Percentiles rank a stretch among this genome's conserved stretches.
Evolutionary conservation across 2,888 invertebrate species (phyloP).

Genomic region (Plebejus melissa): DNA sequence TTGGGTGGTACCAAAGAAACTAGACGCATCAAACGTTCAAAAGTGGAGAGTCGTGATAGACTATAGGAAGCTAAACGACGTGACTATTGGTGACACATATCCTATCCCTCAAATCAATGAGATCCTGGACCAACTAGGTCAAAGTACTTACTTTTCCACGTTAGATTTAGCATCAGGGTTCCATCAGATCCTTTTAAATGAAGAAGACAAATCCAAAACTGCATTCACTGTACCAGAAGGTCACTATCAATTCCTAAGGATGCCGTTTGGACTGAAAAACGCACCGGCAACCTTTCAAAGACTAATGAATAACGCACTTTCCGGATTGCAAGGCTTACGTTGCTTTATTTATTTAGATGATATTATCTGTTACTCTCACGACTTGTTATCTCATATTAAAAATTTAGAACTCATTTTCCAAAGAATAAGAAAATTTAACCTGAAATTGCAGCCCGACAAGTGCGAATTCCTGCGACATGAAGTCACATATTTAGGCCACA

Average conservation of each 20-base stretch:
- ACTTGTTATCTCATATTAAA: background rate
- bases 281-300: slow-evolving; percentile 30
- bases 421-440: slow-evolving; percentile 10
- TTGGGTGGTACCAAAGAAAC: slow-evolving; percentile 22
- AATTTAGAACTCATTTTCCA: background rate
- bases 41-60: slow-evolving; percentile 9
- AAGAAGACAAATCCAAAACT: slow-evolving; percentile 24
- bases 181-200: background rate
- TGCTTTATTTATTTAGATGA: slow-evolving; percentile 1
- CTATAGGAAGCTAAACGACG: background rate
- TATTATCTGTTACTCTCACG: background rate
- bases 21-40: background rate
- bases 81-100: background rate
- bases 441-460: background rate
- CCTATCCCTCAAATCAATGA: background rate
- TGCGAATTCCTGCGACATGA: background rate
- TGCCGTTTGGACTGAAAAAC: slow-evolving; percentile 32
- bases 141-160: background rate
- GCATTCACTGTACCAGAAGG: slow-evolving; percentile 28
- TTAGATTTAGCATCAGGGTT: background rate
- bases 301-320: slow-evolving; percentile 2
- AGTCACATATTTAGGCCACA: background rate
- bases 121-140: background rate
- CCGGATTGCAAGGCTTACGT: slow-evolving; percentile 1
- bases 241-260: slow-evolving; percentile 32